Evolutionary conservation across 2,888 invertebrate species (phyloP).

Genomic region (Ametastegia equiseti): DNA sequence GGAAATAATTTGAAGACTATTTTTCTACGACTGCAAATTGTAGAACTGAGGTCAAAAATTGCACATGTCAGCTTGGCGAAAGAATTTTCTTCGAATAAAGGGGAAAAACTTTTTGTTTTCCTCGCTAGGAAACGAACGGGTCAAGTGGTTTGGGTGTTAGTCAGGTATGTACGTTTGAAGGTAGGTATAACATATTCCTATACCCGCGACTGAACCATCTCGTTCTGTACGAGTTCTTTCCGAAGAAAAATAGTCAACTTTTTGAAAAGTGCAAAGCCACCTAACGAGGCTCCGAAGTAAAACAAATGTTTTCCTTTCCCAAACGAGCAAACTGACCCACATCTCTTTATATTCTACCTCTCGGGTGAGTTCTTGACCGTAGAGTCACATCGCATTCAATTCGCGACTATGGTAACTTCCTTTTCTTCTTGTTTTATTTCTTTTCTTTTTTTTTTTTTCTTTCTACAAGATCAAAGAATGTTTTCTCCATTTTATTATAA

Average conservation of each 20-base stretch:
- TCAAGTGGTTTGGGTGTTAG: constrained; percentile 31
- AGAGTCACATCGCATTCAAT: background rate
- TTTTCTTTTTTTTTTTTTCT: too few relatives aligned
- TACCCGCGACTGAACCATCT: background rate
- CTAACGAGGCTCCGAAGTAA: constrained; percentile 45
- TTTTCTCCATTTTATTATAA: background rate
- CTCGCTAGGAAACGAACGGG: background rate
- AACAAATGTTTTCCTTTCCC: constrained; percentile 45
- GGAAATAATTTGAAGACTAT: background rate
- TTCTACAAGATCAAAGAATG: background rate
- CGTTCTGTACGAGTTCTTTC: constrained; percentile 14
- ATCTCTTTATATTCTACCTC: constrained; percentile 32
- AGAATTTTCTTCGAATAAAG: background rate
- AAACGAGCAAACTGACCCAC: constrained; percentile 48
- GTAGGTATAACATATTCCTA: constrained; percentile 3
- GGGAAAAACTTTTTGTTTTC: background rate
- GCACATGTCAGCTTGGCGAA: background rate
- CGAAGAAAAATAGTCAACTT: constrained; percentile 21
- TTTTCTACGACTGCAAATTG: too few relatives aligned
- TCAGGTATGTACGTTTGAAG: background rate
- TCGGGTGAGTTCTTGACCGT: constrained; percentile 19
- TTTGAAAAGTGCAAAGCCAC: constrained; percentile 26
- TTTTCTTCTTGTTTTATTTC: background rate
- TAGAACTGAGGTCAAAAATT: background rate
- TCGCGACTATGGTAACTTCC: background rate